Evolutionary conservation across 2,888 invertebrate genomes (phyloP), one percentile per base, ranked within the genome.

Genomic region (Agonopterix subpropinquella): DNA sequence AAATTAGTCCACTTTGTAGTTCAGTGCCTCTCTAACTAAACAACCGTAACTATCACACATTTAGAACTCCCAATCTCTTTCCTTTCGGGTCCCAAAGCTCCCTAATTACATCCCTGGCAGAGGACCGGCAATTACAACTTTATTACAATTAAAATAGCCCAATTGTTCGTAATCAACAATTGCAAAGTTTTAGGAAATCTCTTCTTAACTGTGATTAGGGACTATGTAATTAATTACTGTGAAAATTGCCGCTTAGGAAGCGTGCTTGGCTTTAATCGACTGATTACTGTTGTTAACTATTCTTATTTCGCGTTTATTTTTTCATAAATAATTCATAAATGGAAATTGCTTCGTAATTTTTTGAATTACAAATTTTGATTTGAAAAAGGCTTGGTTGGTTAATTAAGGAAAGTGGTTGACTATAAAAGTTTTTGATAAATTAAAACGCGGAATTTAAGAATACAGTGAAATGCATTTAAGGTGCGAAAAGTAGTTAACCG

Each of bases 171-270:
- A 59, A 59, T 57, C 62, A 71, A 68, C 72, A 68, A 73, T 68
- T 65, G 69, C 65, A 65, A 74, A 74, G 64, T 73, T 73, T 64
- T 67, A 65, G 58, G 58, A 65, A 67, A 64, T 63, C 69, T 67
- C 73, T 67, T 72, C 60, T 60, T 55, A 67, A 64, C 61, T 65
- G 65, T 64, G 67, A 67, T 70, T 71, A 69, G 61, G 66, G 64
- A 58, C 55, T 61, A 56, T 64, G 63, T 70, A 71, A 75, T 76
- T 73, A 73, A 75, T 28, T 71, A 68, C 67, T 62, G 62, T 58
- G 56, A 48, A 64, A 54, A 49, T 36, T 36, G 10, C 11, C 45
- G 37, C 37, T 11, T 8, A 43, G 9, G 11, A 39, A 39, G 57
- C 65, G 57, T 65, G 65, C 55, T 58, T 64, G 51, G 55, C 51